These are phyloP conservation scores for Thalassophryne amazonica DNA, from an alignment of 2,797 vertebrate species.

Conservation along the genomic window DNA sequence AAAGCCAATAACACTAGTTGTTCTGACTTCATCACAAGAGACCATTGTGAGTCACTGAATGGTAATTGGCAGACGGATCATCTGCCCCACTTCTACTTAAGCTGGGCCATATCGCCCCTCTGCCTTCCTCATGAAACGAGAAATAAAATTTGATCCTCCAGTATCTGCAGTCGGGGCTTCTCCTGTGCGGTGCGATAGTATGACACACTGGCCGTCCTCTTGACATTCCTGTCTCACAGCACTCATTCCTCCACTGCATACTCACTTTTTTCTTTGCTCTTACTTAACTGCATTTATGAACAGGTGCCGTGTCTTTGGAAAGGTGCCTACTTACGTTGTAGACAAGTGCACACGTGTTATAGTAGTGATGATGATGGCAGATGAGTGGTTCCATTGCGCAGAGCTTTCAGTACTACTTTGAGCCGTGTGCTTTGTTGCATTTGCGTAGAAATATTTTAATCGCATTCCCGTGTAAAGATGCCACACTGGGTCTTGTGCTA, in stretches of 20 bases:
- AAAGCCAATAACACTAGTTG: background rate
- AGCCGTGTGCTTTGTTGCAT: background rate
- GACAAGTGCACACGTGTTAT: background rate
- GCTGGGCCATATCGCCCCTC: constrained; percentile 19
- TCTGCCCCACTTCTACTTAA: constrained; percentile 21
- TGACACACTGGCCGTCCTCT: constrained; percentile 42
- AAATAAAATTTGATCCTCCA: constrained; percentile 66
- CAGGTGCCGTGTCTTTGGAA: constrained; percentile 5
- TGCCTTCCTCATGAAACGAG: constrained; percentile 54
- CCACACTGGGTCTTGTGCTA: constrained; percentile 12
- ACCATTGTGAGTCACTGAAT: constrained; percentile 49
- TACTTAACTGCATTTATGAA: background rate
- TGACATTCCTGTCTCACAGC: constrained; percentile 28
- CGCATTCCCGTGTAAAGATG: constrained; percentile 5
- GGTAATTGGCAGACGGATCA: constrained; percentile 2
- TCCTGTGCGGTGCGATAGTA: constrained; percentile 40
- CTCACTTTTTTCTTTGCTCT: constrained; percentile 24
- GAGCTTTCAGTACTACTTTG: background rate
- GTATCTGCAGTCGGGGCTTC: constrained; percentile 45
- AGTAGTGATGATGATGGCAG: background rate
- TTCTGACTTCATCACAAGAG: constrained; percentile 46
- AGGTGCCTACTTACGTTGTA: background rate
- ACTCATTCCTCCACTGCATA: constrained; percentile 13
- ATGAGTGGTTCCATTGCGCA: background rate
- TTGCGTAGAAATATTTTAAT: background rate